A percentile compares a stretch with the other conserved stretches of the same genome.
These are phyloP conservation scores for Eulemur rufifrons DNA, from an alignment of 2,113 vertebrate genomes.

Conservation along the genomic window DNA sequence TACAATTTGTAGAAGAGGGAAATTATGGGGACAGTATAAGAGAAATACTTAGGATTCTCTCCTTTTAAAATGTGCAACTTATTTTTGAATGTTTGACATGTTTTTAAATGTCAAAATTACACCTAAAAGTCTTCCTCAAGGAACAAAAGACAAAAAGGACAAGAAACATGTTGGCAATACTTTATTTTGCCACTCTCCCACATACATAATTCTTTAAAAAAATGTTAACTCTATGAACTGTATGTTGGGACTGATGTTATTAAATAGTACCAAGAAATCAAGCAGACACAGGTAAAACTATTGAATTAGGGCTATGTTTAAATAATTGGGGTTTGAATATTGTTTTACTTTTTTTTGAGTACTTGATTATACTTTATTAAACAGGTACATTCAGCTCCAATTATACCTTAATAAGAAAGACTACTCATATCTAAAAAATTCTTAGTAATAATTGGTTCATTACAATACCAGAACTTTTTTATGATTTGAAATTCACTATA, in stretches of 20 bases:
- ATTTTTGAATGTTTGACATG: too few relatives aligned
- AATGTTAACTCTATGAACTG: neutral
- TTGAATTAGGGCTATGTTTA: neutral
- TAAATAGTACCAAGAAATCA: neutral
- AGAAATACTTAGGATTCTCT: neutral
- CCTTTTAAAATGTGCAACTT: neutral
- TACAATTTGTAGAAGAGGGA: neutral
- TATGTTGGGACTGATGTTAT: neutral
- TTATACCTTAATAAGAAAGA: constrained; percentile 5
- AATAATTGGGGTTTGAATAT: neutral
- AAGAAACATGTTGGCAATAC: neutral
- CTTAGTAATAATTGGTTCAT: constrained; percentile 11
- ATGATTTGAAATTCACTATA: neutral
- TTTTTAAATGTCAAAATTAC: neutral
- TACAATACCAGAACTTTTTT: constrained; percentile 10
- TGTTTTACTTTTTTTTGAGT: neutral
- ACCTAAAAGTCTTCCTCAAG: neutral
- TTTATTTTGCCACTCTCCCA: neutral
- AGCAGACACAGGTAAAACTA: neutral
- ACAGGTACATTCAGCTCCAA: neutral
- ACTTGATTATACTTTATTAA: neutral
- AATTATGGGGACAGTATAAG: neutral
- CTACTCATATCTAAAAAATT: neutral
- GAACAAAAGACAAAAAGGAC: neutral
- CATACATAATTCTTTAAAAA: neutral